Conservation (phyloP, 2,888 invertebrate species). For the Acanthopleura granulata region DNA sequence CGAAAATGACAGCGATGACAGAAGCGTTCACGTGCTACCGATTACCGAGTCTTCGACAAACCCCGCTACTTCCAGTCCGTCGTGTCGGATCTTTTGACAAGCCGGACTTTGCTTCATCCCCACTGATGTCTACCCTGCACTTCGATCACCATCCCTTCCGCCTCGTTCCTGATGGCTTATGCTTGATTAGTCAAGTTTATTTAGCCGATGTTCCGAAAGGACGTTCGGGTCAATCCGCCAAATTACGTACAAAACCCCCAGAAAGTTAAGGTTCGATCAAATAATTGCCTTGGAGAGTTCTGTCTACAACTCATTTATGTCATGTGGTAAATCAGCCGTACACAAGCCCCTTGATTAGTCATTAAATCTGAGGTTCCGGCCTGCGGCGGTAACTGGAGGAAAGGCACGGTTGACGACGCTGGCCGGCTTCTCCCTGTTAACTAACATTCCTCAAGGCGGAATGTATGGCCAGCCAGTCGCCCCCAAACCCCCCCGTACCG, state of each 20-base stretch:
- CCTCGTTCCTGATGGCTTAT: not conserved
- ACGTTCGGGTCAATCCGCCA: conserved; percentile 7
- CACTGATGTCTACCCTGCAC: no score
- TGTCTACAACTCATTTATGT: conserved; percentile 17
- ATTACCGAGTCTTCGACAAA: not conserved
- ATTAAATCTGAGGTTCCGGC: not conserved
- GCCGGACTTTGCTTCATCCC: not conserved
- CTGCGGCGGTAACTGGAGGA: not conserved
- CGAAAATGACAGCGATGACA: not conserved
- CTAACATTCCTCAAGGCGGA: no score
- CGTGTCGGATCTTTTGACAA: not conserved
- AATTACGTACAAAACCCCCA: not conserved
- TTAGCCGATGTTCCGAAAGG: conserved; percentile 6
- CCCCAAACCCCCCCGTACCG: no score
- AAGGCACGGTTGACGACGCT: no score
- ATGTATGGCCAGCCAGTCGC: no score
- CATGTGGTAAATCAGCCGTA: conserved; percentile 18
- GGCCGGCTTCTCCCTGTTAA: no score
- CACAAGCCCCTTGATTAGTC: conserved; percentile 10
- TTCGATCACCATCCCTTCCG: not conserved
- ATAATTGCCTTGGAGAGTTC: conserved; percentile 12
- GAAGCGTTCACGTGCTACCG: conserved; percentile 11
- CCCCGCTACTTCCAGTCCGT: not conserved
- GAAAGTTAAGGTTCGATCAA: conserved; percentile 5
- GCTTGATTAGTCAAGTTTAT: conserved; percentile 19